These are phyloP conservation scores for Heptranchias perlo DNA, from an alignment of 2,113 vertebrate genomes.

Conservation along the genomic window DNA sequence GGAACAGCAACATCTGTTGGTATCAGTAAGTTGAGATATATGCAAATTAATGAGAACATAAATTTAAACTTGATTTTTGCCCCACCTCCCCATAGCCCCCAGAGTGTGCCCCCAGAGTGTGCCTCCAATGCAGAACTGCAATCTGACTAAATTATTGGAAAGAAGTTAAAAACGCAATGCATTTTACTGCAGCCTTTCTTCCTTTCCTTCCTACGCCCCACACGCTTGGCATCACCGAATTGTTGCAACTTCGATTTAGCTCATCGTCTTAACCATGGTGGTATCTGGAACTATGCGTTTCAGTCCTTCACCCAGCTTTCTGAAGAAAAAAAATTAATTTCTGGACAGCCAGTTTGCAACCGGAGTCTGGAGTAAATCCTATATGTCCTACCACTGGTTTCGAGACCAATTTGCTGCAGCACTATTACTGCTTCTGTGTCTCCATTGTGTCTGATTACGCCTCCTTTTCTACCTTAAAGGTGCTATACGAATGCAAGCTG, in stretches of 20 bases:
- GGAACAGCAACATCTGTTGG: no score
- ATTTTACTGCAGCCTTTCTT: neutral
- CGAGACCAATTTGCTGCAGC: neutral
- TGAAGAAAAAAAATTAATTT: neutral
- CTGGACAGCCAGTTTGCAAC: neutral
- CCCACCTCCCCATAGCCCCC: neutral
- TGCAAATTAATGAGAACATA: no score
- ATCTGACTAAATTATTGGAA: neutral
- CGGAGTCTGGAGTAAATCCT: neutral
- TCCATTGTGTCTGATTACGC: neutral
- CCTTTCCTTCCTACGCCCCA: neutral
- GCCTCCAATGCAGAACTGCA: neutral
- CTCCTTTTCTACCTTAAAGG: neutral
- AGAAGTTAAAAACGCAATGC: neutral
- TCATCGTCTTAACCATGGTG: neutral
- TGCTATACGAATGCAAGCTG: no score
- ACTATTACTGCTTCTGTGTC: neutral
- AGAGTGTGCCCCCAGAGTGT: conserved; percentile 19
- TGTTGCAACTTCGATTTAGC: neutral
- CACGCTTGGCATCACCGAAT: neutral
- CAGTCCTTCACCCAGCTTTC: neutral
- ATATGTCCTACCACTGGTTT: neutral
- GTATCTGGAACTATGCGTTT: neutral
- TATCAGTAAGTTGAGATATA: no score
- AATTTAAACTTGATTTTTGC: no score